Conservation (phyloP, 2,113 vertebrate genomes). For the Emydocephalus ijimae region DNA sequence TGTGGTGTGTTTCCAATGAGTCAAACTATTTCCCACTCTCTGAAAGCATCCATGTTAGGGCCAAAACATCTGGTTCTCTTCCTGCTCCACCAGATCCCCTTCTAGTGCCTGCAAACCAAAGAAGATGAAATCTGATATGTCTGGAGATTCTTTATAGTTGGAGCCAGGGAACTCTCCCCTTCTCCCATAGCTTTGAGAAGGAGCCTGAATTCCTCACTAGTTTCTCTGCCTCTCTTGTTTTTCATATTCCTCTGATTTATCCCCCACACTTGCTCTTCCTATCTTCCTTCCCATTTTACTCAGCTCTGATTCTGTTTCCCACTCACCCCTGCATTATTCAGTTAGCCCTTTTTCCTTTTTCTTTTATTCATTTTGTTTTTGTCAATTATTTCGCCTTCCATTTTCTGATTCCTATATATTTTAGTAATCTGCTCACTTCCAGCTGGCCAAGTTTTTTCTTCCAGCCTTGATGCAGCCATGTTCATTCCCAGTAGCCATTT, state of each 20-base stretch:
- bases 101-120: not conserved
- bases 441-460: not conserved
- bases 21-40: not conserved
- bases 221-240: not conserved
- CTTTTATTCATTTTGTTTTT: not conserved
- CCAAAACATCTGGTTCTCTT: not conserved
- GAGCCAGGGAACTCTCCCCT: not conserved
- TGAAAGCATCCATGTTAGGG: not conserved
- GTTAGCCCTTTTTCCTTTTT: not conserved
- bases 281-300: not conserved
- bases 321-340: not conserved
- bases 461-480: not conserved
- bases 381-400: not conserved
- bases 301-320: not conserved
- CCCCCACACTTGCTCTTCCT: not conserved
- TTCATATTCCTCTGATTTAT: not conserved
- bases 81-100: not conserved
- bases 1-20: not conserved
- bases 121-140: not conserved
- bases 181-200: not conserved
- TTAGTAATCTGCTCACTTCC: not conserved
- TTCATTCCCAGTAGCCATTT: not conserved
- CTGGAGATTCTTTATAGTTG: not conserved
- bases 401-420: not conserved
- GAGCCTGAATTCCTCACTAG: not conserved